Percentiles rank a stretch among this genome's conserved stretches.
Conservation (phyloP, 2,797 vertebrate species). For the Lemur catta region DNA sequence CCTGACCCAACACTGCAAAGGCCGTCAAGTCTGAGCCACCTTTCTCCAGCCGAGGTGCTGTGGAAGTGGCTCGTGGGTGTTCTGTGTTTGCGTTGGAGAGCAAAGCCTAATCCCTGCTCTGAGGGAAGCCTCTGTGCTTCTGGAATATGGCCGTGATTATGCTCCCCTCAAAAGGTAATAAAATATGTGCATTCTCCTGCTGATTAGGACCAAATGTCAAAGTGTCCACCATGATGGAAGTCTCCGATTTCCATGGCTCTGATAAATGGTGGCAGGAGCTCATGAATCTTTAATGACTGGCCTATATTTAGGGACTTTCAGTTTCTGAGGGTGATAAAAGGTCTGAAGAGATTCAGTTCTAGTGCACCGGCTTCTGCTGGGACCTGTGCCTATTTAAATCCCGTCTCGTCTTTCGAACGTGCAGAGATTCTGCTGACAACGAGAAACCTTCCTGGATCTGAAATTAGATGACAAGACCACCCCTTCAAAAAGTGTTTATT, state of each 20-base stretch:
- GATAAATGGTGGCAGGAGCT: constrained; percentile 78
- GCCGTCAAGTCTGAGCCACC: background rate
- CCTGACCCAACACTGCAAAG: background rate
- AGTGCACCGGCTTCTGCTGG: constrained; percentile 67
- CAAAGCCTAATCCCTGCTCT: constrained; percentile 17
- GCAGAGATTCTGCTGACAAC: constrained; percentile 61
- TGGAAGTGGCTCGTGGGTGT: background rate
- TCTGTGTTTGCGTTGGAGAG: constrained; percentile 29
- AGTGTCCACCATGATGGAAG: constrained; percentile 74
- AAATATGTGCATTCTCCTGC: constrained; percentile 67
- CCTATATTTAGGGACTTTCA: constrained; percentile 84
- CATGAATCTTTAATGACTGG: constrained; percentile 83
- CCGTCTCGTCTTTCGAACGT: constrained; percentile 69
- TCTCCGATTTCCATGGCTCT: constrained; percentile 79
- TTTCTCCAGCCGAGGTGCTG: background rate
- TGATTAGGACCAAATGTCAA: constrained; percentile 81
- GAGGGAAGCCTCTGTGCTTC: constrained; percentile 35
- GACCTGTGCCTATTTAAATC: constrained; percentile 78
- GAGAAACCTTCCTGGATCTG: constrained; percentile 64
- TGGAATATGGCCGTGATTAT: constrained; percentile 9
- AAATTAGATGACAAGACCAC: constrained; percentile 65
- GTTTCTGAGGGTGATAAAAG: constrained; percentile 81
- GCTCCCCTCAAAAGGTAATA: constrained; percentile 70
- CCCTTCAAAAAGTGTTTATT: background rate
- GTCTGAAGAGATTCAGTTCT: constrained; percentile 67